Percentiles rank a stretch among this genome's conserved stretches.
phyloP scores from a whole-genome alignment of 2,888 invertebrate species.

The Taphrorychus bicolor region DNA sequence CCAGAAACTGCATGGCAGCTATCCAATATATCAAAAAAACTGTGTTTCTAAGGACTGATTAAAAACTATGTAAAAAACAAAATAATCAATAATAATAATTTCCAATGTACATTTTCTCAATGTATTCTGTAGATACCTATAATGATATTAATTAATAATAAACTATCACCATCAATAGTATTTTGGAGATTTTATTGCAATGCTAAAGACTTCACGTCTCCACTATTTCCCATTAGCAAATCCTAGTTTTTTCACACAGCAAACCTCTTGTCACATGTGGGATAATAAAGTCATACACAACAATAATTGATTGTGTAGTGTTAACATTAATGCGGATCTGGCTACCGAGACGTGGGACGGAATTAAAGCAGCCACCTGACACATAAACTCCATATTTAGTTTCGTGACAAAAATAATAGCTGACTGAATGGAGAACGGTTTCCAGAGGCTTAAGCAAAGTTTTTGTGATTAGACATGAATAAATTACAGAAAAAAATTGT shows the following conservation, averaged over 20 bases:
- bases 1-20: neutral
- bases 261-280: constrained; percentile 16
- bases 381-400: too few relatives aligned
- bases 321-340: constrained; percentile 10
- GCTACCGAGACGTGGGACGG: constrained; percentile 3
- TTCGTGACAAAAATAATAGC: neutral
- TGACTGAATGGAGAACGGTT: too few relatives aligned
- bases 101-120: constrained; percentile 54
- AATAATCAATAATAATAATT: constrained; percentile 46
- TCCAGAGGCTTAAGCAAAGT: too few relatives aligned
- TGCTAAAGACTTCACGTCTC: neutral
- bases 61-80: constrained; percentile 38
- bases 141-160: constrained; percentile 10
- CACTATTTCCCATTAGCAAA: neutral
- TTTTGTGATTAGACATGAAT: too few relatives aligned
- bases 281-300: constrained; percentile 5
- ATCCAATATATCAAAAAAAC: neutral
- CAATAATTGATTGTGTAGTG: constrained; percentile 12
- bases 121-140: constrained; percentile 45
- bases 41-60: neutral
- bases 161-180: neutral
- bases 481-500: too few relatives aligned
- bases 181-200: constrained; percentile 3
- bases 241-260: neutral
- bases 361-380: neutral